phyloP scores from a whole-genome alignment of 2,113 vertebrate genomes.

The Bungarus multicinctus region DNA sequence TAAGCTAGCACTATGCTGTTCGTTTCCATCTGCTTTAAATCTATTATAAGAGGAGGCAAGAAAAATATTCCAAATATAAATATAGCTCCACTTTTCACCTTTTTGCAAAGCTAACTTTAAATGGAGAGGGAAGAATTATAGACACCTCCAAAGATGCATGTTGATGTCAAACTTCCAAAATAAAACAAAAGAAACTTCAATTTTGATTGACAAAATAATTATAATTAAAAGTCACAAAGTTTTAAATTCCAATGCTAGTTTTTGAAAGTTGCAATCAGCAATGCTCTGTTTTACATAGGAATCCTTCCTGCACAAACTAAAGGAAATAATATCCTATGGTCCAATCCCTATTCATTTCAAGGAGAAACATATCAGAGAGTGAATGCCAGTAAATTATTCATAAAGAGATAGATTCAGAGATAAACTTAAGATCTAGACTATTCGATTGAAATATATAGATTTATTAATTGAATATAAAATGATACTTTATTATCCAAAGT shows the following conservation, averaged over 20 bases:
- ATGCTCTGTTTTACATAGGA: not conserved
- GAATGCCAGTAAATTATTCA: not conserved
- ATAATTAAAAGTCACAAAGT: not conserved
- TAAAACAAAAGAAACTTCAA: constrained; percentile 16
- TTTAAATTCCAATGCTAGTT: constrained; percentile 21
- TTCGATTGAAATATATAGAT: not conserved
- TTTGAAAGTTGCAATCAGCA: constrained; percentile 31
- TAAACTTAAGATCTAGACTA: not conserved
- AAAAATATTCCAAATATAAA: constrained; percentile 56
- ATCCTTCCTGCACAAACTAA: not conserved
- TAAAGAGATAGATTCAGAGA: not conserved
- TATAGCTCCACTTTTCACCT: constrained; percentile 60
- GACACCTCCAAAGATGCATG: not conserved
- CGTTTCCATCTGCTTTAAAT: constrained; percentile 69
- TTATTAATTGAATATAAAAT: not conserved
- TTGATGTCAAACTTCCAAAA: constrained; percentile 37
- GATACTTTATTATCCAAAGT: not conserved
- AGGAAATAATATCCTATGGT: not conserved
- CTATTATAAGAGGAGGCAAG: constrained; percentile 58
- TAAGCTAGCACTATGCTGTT: constrained; percentile 64
- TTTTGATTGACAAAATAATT: not conserved
- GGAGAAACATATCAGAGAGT: not conserved
- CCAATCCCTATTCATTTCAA: not conserved
- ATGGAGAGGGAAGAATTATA: constrained; percentile 41
- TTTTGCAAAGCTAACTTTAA: constrained; percentile 58